phyloP scores from a whole-genome alignment of 2,797 vertebrate genomes.

The Clarias fuscus region DNA sequence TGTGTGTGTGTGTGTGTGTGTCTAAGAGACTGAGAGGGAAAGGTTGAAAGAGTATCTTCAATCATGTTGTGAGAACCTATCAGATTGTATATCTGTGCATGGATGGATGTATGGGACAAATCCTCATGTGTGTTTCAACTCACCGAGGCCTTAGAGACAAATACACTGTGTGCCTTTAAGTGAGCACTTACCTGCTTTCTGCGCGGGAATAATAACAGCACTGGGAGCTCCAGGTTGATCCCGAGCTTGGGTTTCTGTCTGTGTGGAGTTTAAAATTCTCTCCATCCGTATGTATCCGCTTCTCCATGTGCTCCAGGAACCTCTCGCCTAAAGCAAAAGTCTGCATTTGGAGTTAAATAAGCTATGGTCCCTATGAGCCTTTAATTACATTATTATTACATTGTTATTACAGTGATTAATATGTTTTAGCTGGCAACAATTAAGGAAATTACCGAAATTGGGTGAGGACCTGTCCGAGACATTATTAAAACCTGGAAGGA shows the following conservation, averaged over 20 bases:
- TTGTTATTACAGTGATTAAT: too few species aligned
- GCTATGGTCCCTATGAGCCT: too few species aligned
- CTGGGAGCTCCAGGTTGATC: background rate
- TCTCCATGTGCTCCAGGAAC: background rate
- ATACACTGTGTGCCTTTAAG: background rate
- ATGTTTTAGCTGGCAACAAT: too few species aligned
- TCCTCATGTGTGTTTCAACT: background rate
- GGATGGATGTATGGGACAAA: conserved; percentile 1
- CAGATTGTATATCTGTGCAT: background rate
- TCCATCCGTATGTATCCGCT: background rate
- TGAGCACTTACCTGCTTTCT: conserved; percentile 17
- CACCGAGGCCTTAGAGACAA: background rate
- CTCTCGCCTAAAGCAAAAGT: background rate
- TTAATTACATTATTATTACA: too few species aligned
- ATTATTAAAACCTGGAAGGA: too few species aligned
- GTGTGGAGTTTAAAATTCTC: background rate
- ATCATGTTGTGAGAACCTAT: conserved; percentile 17
- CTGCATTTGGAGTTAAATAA: too few species aligned
- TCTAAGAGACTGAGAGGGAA: background rate
- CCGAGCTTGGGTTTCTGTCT: background rate
- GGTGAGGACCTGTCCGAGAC: too few species aligned
- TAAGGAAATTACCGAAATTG: too few species aligned
- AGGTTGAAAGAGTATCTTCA: conserved; percentile 21
- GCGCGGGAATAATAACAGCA: background rate
- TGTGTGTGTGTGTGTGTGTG: background rate